Evolutionary conservation across 2,113 vertebrate species (phyloP).

Genomic region (Tretioscincus oriximinensis): DNA sequence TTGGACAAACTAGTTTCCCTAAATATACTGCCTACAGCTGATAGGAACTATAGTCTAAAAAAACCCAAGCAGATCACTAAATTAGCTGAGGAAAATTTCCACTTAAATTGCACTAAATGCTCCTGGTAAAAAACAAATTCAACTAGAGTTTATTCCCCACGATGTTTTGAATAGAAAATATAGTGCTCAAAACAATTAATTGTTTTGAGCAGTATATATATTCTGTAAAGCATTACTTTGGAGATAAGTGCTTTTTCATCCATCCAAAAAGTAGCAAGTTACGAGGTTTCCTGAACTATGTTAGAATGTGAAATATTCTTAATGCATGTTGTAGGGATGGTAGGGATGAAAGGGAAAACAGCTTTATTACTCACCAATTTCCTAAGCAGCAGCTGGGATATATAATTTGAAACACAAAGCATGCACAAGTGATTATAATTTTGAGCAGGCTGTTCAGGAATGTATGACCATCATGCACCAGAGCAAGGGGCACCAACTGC

Average conservation of each 20-base stretch:
- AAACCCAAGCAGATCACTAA: no score
- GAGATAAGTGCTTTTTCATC: not conserved
- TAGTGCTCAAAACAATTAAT: no score
- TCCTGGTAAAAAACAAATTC: not conserved
- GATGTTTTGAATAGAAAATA: not conserved
- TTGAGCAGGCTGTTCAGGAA: not conserved
- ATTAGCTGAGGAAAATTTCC: not conserved
- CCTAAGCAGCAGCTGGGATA: not conserved
- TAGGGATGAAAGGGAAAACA: not conserved
- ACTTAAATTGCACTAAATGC: rapidly evolving
- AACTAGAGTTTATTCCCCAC: rapidly evolving
- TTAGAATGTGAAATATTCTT: rapidly evolving
- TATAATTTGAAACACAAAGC: not conserved
- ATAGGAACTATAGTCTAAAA: no score
- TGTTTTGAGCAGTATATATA: no score
- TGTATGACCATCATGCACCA: not conserved
- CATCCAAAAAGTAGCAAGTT: not conserved
- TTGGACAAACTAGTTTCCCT: no score
- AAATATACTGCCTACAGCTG: no score
- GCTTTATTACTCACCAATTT: not conserved
- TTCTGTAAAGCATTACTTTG: not conserved
- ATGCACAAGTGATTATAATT: not conserved
- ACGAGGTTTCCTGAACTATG: not conserved
- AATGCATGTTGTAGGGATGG: not conserved
- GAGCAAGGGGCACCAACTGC: not conserved